phyloP scores from a whole-genome alignment of 2,113 vertebrate species.

The Anolis sagrei region DNA sequence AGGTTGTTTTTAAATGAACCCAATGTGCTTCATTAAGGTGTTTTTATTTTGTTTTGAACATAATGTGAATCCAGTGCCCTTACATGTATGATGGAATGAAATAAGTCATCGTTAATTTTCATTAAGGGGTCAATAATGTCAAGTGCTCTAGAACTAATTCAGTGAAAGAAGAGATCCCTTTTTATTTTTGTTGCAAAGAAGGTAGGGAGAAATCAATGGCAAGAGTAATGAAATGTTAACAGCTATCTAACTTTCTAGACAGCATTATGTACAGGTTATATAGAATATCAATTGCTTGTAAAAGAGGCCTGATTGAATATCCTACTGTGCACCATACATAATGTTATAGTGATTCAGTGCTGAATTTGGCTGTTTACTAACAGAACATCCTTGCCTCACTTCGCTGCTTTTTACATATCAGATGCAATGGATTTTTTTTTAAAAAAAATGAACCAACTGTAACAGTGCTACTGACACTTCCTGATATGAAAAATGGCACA shows the following conservation, averaged over 20 bases:
- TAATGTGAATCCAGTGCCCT: constrained; percentile 40
- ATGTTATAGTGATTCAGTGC: constrained; percentile 37
- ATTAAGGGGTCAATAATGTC: constrained; percentile 66
- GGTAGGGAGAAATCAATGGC: constrained; percentile 68
- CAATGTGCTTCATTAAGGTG: constrained; percentile 37
- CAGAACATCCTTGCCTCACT: constrained; percentile 8
- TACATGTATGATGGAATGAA: constrained; percentile 52
- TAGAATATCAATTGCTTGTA: constrained; percentile 59
- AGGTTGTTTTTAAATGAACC: constrained; percentile 24
- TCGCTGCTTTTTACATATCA: constrained; percentile 22
- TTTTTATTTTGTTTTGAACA: constrained; percentile 39
- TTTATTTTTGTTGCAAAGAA: constrained; percentile 70
- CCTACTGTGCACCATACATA: constrained; percentile 43
- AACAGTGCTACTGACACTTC: neutral
- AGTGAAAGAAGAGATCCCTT: constrained; percentile 61
- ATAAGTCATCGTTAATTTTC: constrained; percentile 68
- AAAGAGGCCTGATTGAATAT: constrained; percentile 57
- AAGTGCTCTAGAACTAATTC: constrained; percentile 69
- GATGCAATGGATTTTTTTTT: neutral
- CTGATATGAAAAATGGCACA: neutral
- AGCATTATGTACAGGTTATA: constrained; percentile 49
- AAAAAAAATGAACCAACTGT: neutral
- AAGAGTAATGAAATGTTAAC: constrained; percentile 69
- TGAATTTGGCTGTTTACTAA: constrained; percentile 45
- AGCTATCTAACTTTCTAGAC: constrained; percentile 58